A percentile compares a stretch with the other conserved stretches of the same genome.
phyloP scores from a whole-genome alignment of 2,113 vertebrate genomes.

The Danio rerio region DNA sequence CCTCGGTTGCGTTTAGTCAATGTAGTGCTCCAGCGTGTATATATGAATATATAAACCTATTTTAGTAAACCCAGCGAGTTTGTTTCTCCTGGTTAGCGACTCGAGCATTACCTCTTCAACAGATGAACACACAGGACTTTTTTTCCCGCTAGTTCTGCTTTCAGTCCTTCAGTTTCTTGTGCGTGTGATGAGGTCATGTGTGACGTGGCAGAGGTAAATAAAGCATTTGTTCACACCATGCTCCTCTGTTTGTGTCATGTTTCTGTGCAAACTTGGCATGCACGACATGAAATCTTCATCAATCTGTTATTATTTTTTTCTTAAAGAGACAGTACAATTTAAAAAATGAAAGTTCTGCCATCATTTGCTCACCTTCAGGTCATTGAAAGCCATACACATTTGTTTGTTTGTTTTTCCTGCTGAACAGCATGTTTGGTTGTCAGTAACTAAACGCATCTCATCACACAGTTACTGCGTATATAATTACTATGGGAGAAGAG shows the following conservation, averaged over 20 bases:
- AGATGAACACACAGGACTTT: constrained; percentile 46
- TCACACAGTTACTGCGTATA: too few relatives aligned
- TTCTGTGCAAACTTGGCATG: constrained; percentile 44
- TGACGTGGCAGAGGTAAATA: constrained; percentile 77
- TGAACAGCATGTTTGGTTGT: too few relatives aligned
- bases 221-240: constrained; percentile 79
- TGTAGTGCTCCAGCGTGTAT: constrained; percentile 57
- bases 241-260: constrained; percentile 73
- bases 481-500: too few relatives aligned
- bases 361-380: too few relatives aligned
- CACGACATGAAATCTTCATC: neutral
- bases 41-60: constrained; percentile 2
- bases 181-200: constrained; percentile 72
- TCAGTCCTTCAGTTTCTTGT: constrained; percentile 46
- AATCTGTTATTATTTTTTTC: neutral
- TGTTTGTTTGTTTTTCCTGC: too few relatives aligned
- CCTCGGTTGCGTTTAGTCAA: constrained; percentile 62
- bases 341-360: too few relatives aligned
- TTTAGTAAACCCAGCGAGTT: neutral
- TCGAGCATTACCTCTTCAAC: constrained; percentile 46
- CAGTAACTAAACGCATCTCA: too few relatives aligned
- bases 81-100: neutral
- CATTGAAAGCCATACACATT: too few relatives aligned
- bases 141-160: neutral
- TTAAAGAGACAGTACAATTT: too few relatives aligned